phyloP scores from a whole-genome alignment of 2,113 vertebrate genomes.

The Emberiza fucata region DNA sequence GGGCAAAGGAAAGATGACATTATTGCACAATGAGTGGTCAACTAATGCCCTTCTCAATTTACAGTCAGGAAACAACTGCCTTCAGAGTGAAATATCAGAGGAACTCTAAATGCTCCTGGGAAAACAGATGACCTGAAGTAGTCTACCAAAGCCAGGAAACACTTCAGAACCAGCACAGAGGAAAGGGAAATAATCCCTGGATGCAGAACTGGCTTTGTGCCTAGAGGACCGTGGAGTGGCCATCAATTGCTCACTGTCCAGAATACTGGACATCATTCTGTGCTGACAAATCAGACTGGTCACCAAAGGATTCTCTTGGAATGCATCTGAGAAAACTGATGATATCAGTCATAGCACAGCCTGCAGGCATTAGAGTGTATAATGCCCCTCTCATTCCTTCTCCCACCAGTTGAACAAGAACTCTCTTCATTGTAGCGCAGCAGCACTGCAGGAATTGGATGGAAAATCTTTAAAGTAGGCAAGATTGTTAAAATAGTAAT shows the following conservation, averaged over 20 bases:
- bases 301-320: not conserved
- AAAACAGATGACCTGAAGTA: constrained; percentile 35
- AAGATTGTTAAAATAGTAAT: not conserved
- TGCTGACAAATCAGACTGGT: not conserved
- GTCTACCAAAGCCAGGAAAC: constrained; percentile 6
- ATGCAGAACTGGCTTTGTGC: not conserved
- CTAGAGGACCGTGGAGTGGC: not conserved
- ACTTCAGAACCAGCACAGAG: not conserved
- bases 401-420: not conserved
- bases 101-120: constrained; percentile 19
- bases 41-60: constrained; percentile 41
- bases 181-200: constrained; percentile 21
- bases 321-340: not conserved
- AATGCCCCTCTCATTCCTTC: not conserved
- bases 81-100: constrained; percentile 50
- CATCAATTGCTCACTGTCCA: not conserved
- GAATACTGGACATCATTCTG: not conserved
- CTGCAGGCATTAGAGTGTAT: not conserved
- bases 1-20: constrained; percentile 26
- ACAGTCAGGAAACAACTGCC: constrained; percentile 52
- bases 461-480: not conserved
- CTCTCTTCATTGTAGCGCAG: not conserved
- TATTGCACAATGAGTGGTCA: not conserved
- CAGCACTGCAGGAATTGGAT: not conserved
- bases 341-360: not conserved